Evolutionary conservation across 1,140 invertebrate genomes (phyloP), one percentile per base, ranked within the genome.

Genomic region (Atta cephalotes): DNA sequence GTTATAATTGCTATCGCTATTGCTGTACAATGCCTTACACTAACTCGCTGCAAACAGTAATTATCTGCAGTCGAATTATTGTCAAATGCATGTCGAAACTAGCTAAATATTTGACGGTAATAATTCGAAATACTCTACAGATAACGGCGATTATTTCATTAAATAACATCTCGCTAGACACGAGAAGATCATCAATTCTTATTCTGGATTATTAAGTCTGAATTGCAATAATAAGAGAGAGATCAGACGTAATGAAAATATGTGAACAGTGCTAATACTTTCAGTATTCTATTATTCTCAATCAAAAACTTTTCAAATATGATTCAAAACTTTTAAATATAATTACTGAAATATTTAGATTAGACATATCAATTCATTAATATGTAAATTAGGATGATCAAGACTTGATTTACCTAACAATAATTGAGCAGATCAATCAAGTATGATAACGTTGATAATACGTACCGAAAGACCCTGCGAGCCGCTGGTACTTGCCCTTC

Each of bases 401-500:
- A 51, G 16, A 28, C 62, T 71, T 28, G 18, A n/a, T 68, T 62
- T 77, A 76, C 28, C 1, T 3, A 31, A 28, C 51, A 60, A 58
- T 0, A 16, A 60, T 45, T 9, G 16, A 21, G 35, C 18, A n/a
- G 7, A 53, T 49, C 3, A 77, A 60, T 81, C 25, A 16, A 49
- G n/a, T 12, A 7, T 14, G 51, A 66, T 31, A 21, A 49, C 66
- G 81, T 87, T 28, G 51, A 56, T 31, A 58, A 35, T 81, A 88
- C 88, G 35, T 92, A 94, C 93, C 94, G 91, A 77, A 93, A 94
- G 60, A 95, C 96, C 12, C 97, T 95, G 82, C 97, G 96, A 12
- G 98, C 98, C 21, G 97, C 97, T 9, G 98, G 98, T 16, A 97
- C 96, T 92, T 97, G 96, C 10, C 97, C 97, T 18, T 96, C 96